Conservation (phyloP, 2,113 vertebrate species). For the Apeltes quadracus region DNA sequence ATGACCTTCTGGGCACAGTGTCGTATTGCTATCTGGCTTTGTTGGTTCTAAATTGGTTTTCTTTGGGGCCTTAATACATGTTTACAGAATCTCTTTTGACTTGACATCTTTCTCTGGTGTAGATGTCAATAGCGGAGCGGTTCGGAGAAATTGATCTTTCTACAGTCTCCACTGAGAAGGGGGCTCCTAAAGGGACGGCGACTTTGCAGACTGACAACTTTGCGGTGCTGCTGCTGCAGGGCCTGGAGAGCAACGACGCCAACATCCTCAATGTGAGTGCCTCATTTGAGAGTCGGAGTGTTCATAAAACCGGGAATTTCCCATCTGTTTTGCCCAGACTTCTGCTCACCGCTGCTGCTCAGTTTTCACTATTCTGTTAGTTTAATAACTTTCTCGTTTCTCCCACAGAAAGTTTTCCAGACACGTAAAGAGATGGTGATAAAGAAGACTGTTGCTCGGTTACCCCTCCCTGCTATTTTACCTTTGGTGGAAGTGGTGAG, state of each 20-base stretch:
- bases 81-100: neutral
- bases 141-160: constrained; percentile 88
- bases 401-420: constrained; percentile 92
- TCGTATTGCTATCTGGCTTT: neutral
- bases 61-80: neutral
- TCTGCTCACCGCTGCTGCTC: neutral
- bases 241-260: constrained; percentile 91
- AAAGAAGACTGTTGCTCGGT: constrained; percentile 91
- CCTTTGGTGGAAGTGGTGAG: constrained; percentile 91
- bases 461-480: constrained; percentile 90
- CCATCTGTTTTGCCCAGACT: neutral
- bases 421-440: constrained; percentile 88
- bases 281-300: neutral
- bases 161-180: constrained; percentile 58
- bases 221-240: constrained; percentile 91
- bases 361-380: neutral
- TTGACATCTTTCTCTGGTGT: neutral
- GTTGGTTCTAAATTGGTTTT: no score
- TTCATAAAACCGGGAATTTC: neutral
- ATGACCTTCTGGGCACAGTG: no score
- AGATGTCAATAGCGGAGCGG: constrained; percentile 94
- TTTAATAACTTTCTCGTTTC: neutral
- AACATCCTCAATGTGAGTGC: constrained; percentile 91
- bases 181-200: constrained; percentile 77
- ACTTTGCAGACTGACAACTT: constrained; percentile 90